Evolutionary conservation across 2,797 vertebrate species (phyloP).

Genomic region (Crypturellus tataupa): DNA sequence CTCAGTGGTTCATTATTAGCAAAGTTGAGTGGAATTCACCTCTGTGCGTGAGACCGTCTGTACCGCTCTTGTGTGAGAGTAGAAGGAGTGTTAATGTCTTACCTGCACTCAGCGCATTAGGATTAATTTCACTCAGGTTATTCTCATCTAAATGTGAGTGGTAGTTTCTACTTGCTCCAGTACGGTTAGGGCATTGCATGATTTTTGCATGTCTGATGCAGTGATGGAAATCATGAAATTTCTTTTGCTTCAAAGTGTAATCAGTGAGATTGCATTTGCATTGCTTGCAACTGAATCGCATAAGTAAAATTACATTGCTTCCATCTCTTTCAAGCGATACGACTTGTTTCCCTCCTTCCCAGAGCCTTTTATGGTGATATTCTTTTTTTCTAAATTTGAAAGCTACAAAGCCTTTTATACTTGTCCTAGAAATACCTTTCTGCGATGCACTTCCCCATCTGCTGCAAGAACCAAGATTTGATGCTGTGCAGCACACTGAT

Average conservation of each 20-base stretch:
- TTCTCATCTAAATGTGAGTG: neutral
- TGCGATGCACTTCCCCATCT: neutral
- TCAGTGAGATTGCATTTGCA: constrained; percentile 79
- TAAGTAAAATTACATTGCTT: constrained; percentile 75
- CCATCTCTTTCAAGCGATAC: constrained; percentile 73
- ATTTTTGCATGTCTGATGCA: constrained; percentile 60
- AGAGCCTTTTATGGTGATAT: constrained; percentile 52
- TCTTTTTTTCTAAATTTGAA: constrained; percentile 38
- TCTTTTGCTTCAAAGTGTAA: constrained; percentile 78
- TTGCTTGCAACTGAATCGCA: constrained; percentile 70
- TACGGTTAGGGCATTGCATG: neutral
- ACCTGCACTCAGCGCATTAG: neutral
- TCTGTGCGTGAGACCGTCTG: neutral
- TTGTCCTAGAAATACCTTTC: constrained; percentile 37
- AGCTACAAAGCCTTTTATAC: constrained; percentile 16
- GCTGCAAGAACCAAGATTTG: constrained; percentile 42
- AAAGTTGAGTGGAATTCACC: neutral
- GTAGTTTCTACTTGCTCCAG: constrained; percentile 52
- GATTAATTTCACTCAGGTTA: constrained; percentile 16
- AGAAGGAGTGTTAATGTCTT: neutral
- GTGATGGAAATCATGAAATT: constrained; percentile 75
- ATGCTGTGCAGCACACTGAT: neutral
- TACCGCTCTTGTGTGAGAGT: neutral
- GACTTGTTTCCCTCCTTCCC: constrained; percentile 59
- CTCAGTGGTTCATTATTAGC: neutral